Conservation (phyloP, 2,113 vertebrate genomes). For the Ardeotis arabs region DNA sequence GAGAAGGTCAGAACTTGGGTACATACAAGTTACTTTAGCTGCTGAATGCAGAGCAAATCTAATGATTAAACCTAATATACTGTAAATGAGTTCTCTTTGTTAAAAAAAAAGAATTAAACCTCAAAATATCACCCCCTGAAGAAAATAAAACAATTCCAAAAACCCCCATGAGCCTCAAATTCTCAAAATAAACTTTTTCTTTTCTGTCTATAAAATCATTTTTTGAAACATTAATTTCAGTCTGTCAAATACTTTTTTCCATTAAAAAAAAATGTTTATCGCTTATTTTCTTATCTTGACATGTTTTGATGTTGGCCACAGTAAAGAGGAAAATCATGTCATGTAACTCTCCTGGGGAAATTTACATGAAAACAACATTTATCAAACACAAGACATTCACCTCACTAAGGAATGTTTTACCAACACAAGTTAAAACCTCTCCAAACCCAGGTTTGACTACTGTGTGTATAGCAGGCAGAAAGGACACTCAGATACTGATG, state of each 20-base stretch:
- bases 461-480: background rate
- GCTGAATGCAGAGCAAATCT: background rate
- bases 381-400: background rate
- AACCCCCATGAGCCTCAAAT: background rate
- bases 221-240: background rate
- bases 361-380: background rate
- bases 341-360: background rate
- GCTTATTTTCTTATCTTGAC: background rate
- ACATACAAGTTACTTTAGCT: background rate
- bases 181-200: background rate
- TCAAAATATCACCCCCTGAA: accelerated
- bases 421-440: background rate
- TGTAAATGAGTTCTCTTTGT: background rate
- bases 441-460: background rate
- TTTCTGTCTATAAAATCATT: background rate
- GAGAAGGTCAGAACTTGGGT: background rate
- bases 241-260: background rate
- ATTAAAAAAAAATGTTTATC: background rate
- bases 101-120: background rate
- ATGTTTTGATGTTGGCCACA: background rate
- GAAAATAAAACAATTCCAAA: background rate
- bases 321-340: background rate
- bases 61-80: background rate
- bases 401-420: background rate
- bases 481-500: background rate